These are phyloP conservation scores for Geotrupes spiniger DNA, from an alignment of 2,888 invertebrate species.

Conservation along the genomic window DNA sequence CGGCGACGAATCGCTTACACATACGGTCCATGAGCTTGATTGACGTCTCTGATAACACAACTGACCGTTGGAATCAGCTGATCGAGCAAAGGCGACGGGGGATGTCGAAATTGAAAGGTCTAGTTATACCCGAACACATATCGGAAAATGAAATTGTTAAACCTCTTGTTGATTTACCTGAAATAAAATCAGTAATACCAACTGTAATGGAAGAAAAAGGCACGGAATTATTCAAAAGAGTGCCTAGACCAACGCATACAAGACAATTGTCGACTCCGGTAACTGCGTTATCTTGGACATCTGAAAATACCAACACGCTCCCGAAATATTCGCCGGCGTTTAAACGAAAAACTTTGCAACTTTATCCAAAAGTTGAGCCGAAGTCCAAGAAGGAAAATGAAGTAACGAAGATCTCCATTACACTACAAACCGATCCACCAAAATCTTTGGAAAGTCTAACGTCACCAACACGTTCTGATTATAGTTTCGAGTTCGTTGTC, in stretches of 20 bases:
- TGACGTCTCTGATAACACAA: slow-evolving; percentile 44
- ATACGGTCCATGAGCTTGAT: slow-evolving; percentile 54
- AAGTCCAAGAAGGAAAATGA: not conserved
- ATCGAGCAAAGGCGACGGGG: slow-evolving; percentile 79
- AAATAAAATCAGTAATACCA: slow-evolving; percentile 64
- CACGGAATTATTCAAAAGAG: not conserved
- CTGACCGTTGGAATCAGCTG: slow-evolving; percentile 64
- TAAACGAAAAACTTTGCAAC: slow-evolving; percentile 70
- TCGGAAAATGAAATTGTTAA: slow-evolving; percentile 57
- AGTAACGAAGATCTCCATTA: not conserved
- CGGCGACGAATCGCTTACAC: slow-evolving; percentile 39
- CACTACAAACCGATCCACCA: slow-evolving; percentile 46
- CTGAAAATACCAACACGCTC: slow-evolving; percentile 36
- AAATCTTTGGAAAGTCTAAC: slow-evolving; percentile 60
- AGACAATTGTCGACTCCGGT: not conserved
- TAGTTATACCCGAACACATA: slow-evolving; percentile 79
- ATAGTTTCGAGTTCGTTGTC: slow-evolving; percentile 54
- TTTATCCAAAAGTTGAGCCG: slow-evolving; percentile 49
- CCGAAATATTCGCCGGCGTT: slow-evolving; percentile 83
- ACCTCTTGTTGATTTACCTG: slow-evolving; percentile 71
- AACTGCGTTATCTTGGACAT: not conserved
- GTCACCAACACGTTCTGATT: slow-evolving; percentile 58
- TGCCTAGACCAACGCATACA: slow-evolving; percentile 7
- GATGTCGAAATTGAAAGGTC: slow-evolving; percentile 80
- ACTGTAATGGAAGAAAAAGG: slow-evolving; percentile 3